phyloP scores from a whole-genome alignment of 2,113 vertebrate species.

The Cryptotis parvus region DNA sequence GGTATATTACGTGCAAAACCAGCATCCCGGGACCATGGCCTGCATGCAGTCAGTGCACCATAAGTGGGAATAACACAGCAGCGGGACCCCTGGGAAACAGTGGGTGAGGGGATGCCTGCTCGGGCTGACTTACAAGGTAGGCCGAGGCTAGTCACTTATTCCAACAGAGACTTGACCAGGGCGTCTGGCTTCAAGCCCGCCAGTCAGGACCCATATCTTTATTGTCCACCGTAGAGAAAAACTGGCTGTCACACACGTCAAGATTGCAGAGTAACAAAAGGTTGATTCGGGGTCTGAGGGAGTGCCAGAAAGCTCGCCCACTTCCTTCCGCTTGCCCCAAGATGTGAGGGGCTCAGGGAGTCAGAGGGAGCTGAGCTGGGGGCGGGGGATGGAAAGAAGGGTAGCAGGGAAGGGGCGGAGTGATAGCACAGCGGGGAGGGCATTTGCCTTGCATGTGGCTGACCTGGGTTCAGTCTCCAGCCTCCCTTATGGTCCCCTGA shows the following conservation, averaged over 20 bases:
- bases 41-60: not conserved
- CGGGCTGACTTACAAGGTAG: not conserved
- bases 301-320: not conserved
- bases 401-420: no score
- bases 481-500: no score
- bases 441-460: no score
- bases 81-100: no score
- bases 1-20: not conserved
- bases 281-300: not conserved
- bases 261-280: not conserved
- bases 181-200: not conserved
- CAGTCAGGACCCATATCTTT: not conserved
- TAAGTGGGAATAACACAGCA: not conserved
- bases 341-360: no score
- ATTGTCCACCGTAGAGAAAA: not conserved
- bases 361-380: no score
- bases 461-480: no score
- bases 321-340: not conserved
- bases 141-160: not conserved
- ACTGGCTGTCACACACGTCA: not conserved
- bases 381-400: no score
- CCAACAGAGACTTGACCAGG: not conserved
- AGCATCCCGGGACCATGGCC: not conserved
- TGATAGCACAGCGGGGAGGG: no score
- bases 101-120: not conserved